Evolutionary conservation across 2,113 vertebrate genomes (phyloP).

Genomic region (Dipodomys merriami): DNA sequence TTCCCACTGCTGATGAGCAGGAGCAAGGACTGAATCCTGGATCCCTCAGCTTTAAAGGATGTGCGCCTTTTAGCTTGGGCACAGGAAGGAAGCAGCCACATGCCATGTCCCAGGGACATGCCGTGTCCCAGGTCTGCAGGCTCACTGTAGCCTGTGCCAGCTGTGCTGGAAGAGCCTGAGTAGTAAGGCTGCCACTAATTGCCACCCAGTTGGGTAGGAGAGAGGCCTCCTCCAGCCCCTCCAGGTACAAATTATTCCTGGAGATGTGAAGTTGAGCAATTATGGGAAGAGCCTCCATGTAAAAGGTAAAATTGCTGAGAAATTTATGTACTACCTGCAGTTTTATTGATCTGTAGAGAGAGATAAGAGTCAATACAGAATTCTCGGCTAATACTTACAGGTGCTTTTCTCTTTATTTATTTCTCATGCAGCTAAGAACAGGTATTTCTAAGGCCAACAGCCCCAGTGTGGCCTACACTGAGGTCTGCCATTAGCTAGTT

Average conservation of each 20-base stretch:
- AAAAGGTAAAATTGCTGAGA: conserved; percentile 80
- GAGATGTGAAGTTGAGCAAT: conserved; percentile 71
- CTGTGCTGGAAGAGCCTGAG: not conserved
- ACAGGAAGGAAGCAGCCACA: not conserved
- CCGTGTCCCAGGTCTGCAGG: not conserved
- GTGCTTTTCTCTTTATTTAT: conserved; percentile 76
- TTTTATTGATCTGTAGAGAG: conserved; percentile 80
- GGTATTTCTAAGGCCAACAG: conserved; percentile 64
- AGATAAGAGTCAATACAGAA: conserved; percentile 78
- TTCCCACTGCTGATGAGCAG: not conserved
- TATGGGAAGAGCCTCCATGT: conserved; percentile 70
- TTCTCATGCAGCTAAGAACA: conserved; percentile 65
- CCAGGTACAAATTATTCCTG: conserved; percentile 72
- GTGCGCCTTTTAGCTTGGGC: not conserved
- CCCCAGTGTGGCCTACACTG: conserved; percentile 27
- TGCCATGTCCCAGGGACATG: not conserved
- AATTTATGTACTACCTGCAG: conserved; percentile 79
- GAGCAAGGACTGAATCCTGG: not conserved
- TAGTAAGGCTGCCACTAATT: conserved; percentile 37
- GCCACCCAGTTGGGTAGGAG: conserved; percentile 51
- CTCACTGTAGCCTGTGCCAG: not conserved
- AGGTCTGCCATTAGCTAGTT: conserved; percentile 52
- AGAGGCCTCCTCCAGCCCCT: conserved; percentile 3
- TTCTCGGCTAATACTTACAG: conserved; percentile 73
- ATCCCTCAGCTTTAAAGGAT: not conserved